A percentile compares a stretch with the other conserved stretches of the same genome.
Conservation (phyloP, 2,113 vertebrate genomes). For the Glaucomys volans region DNA sequence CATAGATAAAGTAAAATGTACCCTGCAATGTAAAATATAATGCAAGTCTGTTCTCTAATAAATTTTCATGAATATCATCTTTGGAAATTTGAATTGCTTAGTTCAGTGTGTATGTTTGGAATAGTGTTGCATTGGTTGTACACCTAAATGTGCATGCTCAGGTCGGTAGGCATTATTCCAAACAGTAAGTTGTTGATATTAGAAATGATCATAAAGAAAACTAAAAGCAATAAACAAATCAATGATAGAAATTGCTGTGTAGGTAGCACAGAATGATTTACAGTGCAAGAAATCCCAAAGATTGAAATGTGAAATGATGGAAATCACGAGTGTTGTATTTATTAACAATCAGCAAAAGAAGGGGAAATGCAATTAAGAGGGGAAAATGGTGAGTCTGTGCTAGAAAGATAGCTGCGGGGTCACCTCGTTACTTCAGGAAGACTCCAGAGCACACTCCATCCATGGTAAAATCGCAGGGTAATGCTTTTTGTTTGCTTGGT, state of each 20-base stretch:
- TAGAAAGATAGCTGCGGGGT: neutral
- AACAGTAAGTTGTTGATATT: neutral
- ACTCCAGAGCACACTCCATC: neutral
- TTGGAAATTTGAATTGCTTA: neutral
- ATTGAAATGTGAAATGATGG: neutral
- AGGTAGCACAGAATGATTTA: neutral
- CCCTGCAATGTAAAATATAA: neutral
- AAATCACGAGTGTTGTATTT: neutral
- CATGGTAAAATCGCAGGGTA: neutral
- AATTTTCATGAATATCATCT: neutral
- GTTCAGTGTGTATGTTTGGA: neutral
- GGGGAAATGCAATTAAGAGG: neutral
- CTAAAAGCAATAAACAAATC: neutral
- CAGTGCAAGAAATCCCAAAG: neutral
- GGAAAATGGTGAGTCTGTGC: neutral
- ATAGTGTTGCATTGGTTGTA: neutral
- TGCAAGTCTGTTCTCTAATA: neutral
- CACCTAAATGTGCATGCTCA: neutral
- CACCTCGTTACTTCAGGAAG: neutral
- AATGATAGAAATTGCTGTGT: neutral
- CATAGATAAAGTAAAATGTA: neutral
- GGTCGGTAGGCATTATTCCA: neutral
- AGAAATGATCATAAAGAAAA: neutral
- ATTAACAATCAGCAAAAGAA: neutral
- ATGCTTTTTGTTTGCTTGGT: neutral